Evolutionary conservation across 2,113 vertebrate species (phyloP).

Genomic region (Caloenas nicobarica): DNA sequence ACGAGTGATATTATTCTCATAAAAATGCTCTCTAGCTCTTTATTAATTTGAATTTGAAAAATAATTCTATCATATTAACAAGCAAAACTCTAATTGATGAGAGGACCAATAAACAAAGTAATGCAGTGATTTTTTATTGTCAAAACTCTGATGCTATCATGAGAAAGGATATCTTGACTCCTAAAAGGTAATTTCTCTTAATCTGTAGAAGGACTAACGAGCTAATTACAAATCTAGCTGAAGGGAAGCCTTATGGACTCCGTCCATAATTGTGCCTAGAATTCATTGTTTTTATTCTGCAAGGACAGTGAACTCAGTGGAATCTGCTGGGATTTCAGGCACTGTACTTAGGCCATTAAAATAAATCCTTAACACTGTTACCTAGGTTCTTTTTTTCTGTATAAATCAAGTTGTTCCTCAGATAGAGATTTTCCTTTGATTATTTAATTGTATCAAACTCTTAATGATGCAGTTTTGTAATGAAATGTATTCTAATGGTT

Average conservation of each 20-base stretch:
- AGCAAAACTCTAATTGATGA: background rate
- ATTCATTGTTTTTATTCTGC: background rate
- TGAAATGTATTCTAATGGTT: background rate
- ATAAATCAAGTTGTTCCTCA: background rate
- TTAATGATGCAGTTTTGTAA: background rate
- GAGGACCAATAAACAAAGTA: background rate
- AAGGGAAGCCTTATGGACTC: background rate
- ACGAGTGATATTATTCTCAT: background rate
- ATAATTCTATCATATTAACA: background rate
- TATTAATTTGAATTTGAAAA: background rate
- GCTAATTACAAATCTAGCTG: slow-evolving; percentile 33
- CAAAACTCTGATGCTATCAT: background rate
- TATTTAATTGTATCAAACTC: background rate
- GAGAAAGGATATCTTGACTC: background rate
- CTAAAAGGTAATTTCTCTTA: slow-evolving; percentile 1
- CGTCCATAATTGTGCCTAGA: background rate
- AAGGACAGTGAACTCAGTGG: background rate
- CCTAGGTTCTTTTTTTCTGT: background rate
- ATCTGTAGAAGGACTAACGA: background rate
- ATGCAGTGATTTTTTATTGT: background rate
- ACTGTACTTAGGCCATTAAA: background rate
- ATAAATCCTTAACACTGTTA: background rate
- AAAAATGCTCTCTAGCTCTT: background rate
- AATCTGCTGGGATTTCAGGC: slow-evolving; percentile 4
- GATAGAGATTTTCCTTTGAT: background rate